Evolutionary conservation across 1,140 invertebrate genomes (phyloP).

Genomic region (Bemisia tabaci): DNA sequence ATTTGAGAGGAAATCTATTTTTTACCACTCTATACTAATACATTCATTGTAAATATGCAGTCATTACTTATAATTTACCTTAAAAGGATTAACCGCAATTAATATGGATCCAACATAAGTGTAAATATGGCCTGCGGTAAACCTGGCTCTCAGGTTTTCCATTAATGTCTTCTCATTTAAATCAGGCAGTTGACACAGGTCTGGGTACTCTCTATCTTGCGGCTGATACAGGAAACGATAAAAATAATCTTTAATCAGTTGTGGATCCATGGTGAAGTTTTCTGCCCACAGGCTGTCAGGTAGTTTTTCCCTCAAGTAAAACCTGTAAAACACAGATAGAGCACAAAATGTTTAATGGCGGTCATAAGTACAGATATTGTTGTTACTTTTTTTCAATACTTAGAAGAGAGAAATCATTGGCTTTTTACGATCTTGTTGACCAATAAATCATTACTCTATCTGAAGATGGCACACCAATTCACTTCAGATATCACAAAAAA

Average conservation of each 20-base stretch:
- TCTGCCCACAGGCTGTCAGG: conserved; percentile 67
- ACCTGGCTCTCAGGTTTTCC: conserved; percentile 78
- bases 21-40: no score
- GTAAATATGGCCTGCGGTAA: conserved; percentile 85
- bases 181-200: conserved; percentile 88
- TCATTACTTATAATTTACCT: no score
- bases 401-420: no score
- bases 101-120: conserved; percentile 93
- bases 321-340: conserved; percentile 36
- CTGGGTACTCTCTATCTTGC: conserved; percentile 80
- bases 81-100: conserved; percentile 82
- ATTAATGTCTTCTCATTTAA: conserved; percentile 85
- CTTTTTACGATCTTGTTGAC: no score
- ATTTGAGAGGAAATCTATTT: no score
- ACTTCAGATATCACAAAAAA: no score
- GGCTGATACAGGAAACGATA: conserved; percentile 82
- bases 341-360: not conserved
- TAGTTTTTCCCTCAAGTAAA: conserved; percentile 71
- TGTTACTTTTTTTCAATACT: no score
- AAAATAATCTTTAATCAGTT: conserved; percentile 79
- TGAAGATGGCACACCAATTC: no score
- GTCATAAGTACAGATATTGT: not conserved
- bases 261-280: conserved; percentile 74
- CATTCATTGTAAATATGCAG: no score
- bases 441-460: no score